Evolutionary conservation across 2,888 invertebrate species (phyloP).

Genomic region (Pseudococcus jackbeardsleyi): DNA sequence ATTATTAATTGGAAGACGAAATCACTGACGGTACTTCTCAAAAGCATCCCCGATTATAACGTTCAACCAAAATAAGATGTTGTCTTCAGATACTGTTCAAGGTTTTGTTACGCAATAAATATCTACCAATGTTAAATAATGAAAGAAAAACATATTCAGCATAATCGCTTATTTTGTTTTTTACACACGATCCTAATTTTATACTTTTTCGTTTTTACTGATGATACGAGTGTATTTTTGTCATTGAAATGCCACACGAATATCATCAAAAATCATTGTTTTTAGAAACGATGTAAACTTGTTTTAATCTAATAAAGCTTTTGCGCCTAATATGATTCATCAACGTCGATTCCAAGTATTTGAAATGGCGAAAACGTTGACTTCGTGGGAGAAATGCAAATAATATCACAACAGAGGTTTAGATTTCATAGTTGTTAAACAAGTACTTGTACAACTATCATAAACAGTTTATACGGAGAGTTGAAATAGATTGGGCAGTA

Average conservation of each 20-base stretch:
- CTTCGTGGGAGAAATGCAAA: no score
- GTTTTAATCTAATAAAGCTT: constrained; percentile 53
- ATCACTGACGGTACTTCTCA: not conserved
- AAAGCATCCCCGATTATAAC: not conserved
- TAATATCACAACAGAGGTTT: no score
- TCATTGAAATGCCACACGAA: constrained; percentile 16
- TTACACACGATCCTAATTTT: constrained; percentile 34
- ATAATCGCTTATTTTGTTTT: constrained; percentile 30
- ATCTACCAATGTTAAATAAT: not conserved
- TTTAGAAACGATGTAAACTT: constrained; percentile 36
- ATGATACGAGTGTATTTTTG: not conserved
- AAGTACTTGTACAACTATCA: no score
- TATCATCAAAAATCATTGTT: constrained; percentile 41
- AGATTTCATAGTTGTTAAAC: no score
- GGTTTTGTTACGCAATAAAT: not conserved
- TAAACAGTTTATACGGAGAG: no score
- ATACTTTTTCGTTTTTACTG: constrained; percentile 35
- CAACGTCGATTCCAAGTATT: not conserved
- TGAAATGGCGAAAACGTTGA: no score
- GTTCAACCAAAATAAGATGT: not conserved
- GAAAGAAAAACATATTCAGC: not conserved
- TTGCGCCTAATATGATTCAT: constrained; percentile 13
- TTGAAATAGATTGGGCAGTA: no score
- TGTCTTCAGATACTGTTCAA: not conserved
- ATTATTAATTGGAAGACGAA: constrained; percentile 77